phyloP scores from a whole-genome alignment of 2,113 vertebrate species.

The Tympanuchus pallidicinctus region DNA sequence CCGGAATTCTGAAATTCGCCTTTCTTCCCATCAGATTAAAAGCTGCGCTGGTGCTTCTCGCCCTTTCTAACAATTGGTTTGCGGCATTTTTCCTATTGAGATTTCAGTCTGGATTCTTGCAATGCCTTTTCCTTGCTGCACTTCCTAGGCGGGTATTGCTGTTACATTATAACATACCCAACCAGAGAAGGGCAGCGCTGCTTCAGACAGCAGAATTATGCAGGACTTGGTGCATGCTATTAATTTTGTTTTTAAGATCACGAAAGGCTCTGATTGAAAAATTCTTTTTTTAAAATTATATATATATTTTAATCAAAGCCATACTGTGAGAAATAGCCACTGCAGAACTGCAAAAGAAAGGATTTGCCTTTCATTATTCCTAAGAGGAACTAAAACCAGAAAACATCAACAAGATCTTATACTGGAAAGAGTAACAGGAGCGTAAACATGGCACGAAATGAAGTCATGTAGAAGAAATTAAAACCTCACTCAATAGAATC shows the following conservation, averaged over 20 bases:
- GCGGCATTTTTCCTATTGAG: not conserved
- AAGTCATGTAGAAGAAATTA: not conserved
- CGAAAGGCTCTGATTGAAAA: not conserved
- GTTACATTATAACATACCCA: not conserved
- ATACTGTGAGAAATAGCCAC: not conserved
- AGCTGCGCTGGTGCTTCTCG: accelerated
- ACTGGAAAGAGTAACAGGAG: not conserved
- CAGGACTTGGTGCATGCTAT: not conserved
- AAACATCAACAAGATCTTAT: not conserved
- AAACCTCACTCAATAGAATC: not conserved
- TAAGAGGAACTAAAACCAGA: not conserved
- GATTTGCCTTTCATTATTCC: not conserved
- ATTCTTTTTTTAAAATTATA: not conserved
- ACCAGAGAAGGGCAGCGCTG: not conserved
- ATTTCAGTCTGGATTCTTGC: not conserved
- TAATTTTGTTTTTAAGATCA: not conserved
- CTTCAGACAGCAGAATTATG: not conserved
- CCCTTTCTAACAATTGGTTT: not conserved
- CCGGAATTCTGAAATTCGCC: not conserved
- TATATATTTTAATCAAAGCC: not conserved
- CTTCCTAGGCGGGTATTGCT: not conserved
- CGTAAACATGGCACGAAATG: not conserved
- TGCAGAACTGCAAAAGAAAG: constrained; percentile 5
- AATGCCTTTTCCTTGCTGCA: not conserved
- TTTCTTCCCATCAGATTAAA: not conserved